Percentiles rank a stretch among this genome's conserved stretches.
Conservation (phyloP, 2,888 invertebrate species). For the Empis stercorea region DNA sequence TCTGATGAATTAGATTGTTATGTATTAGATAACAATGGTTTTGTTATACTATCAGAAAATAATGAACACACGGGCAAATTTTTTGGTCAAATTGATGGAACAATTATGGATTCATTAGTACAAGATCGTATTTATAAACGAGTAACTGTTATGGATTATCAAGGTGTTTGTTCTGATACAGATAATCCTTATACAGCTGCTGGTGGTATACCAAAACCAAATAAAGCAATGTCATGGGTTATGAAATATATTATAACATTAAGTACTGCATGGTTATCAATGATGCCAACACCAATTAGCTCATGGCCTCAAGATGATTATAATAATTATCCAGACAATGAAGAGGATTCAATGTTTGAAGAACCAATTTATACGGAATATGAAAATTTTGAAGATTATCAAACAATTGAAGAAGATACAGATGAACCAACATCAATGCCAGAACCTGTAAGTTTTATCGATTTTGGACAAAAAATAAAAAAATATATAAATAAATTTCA, state of each 20-base stretch:
- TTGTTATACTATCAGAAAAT: slow-evolving; percentile 81
- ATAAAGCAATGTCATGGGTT: slow-evolving; percentile 27
- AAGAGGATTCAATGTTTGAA: slow-evolving; percentile 19
- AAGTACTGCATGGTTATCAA: slow-evolving; percentile 29
- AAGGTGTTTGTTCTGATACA: slow-evolving; percentile 67
- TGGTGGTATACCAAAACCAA: slow-evolving; percentile 24
- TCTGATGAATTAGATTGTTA: slow-evolving; percentile 84
- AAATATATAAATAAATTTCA: background rate
- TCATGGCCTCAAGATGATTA: slow-evolving; percentile 35
- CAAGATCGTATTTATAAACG: slow-evolving; percentile 83
- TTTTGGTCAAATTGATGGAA: slow-evolving; percentile 88
- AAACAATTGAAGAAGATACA: slow-evolving; percentile 30
- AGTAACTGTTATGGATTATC: slow-evolving; percentile 77
- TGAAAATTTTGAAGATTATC: slow-evolving; percentile 29
- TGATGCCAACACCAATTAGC: slow-evolving; percentile 26
- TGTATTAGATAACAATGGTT: slow-evolving; percentile 88
- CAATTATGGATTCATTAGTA: slow-evolving; percentile 85
- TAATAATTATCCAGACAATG: slow-evolving; percentile 29
- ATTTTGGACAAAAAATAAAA: too few relatives aligned
- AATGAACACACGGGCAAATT: slow-evolving; percentile 78
- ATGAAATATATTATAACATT: slow-evolving; percentile 29
- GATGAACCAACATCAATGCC: slow-evolving; percentile 32
- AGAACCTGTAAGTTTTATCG: slow-evolving; percentile 25
- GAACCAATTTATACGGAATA: slow-evolving; percentile 32
- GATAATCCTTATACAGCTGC: slow-evolving; percentile 41